Conservation (phyloP, 2,113 vertebrate species). For the Urocitellus parryii region DNA sequence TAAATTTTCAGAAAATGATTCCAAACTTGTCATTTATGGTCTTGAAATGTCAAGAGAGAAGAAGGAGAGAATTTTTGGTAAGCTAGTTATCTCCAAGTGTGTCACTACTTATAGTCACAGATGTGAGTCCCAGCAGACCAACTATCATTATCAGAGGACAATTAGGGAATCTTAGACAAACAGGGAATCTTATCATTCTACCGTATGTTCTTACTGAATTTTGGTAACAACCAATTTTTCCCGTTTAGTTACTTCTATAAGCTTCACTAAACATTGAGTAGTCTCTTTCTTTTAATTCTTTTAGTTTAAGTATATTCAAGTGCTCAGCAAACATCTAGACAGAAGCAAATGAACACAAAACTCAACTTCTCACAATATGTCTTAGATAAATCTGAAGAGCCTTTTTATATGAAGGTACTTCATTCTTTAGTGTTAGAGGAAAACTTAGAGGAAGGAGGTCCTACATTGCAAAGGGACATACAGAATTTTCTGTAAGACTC, state of each 20-base stretch:
- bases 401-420: background rate
- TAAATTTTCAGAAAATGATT: background rate
- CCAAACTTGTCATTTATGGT: background rate
- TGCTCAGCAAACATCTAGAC: background rate
- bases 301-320: background rate
- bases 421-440: background rate
- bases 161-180: background rate
- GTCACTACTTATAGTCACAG: background rate
- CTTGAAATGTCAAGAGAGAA: background rate
- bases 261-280: background rate
- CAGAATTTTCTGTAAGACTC: background rate
- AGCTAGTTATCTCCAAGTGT: background rate
- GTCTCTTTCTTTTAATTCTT: background rate
- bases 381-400: background rate
- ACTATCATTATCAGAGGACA: background rate
- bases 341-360: background rate
- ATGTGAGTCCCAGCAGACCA: background rate
- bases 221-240: background rate
- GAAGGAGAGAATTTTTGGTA: background rate
- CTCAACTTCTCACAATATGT: background rate
- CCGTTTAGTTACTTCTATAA: background rate
- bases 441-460: background rate
- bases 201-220: background rate
- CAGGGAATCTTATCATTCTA: background rate
- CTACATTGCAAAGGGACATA: background rate